phyloP scores from a whole-genome alignment of 2,888 invertebrate species.

The Leptarthrus brevirostris region DNA sequence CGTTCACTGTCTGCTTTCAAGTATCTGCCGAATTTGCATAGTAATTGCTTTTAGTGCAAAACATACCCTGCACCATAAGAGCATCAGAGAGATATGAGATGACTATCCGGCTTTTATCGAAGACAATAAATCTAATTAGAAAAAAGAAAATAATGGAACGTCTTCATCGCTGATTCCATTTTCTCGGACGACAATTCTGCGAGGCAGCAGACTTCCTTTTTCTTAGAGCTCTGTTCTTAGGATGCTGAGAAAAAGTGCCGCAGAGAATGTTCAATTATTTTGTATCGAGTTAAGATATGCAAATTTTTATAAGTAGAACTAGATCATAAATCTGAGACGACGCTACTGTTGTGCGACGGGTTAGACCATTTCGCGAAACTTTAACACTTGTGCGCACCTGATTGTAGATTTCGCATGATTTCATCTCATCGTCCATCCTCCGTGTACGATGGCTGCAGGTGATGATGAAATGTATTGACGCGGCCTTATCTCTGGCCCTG shows the following conservation, averaged over 20 bases:
- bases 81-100: constrained; percentile 41
- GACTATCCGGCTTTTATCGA: constrained; percentile 41
- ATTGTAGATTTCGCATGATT: constrained; percentile 14
- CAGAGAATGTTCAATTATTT: constrained; percentile 28
- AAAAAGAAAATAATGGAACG: constrained; percentile 27
- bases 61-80: constrained; percentile 30
- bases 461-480: neutral
- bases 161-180: constrained; percentile 7
- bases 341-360: constrained; percentile 19
- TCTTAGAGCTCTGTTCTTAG: neutral
- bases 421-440: neutral
- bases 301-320: constrained; percentile 15
- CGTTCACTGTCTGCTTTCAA: neutral
- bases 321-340: constrained; percentile 23
- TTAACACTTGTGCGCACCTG: constrained; percentile 36
- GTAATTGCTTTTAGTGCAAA: constrained; percentile 35
- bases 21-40: constrained; percentile 27
- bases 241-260: constrained; percentile 31
- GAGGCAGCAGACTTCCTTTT: constrained; percentile 5
- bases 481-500: neutral
- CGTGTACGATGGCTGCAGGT: neutral
- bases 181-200: neutral
- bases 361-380: neutral
- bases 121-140: constrained; percentile 45
- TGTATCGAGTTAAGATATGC: constrained; percentile 28